Conservation (phyloP, 2,113 vertebrate genomes). For the Aspidoscelis tigris region DNA sequence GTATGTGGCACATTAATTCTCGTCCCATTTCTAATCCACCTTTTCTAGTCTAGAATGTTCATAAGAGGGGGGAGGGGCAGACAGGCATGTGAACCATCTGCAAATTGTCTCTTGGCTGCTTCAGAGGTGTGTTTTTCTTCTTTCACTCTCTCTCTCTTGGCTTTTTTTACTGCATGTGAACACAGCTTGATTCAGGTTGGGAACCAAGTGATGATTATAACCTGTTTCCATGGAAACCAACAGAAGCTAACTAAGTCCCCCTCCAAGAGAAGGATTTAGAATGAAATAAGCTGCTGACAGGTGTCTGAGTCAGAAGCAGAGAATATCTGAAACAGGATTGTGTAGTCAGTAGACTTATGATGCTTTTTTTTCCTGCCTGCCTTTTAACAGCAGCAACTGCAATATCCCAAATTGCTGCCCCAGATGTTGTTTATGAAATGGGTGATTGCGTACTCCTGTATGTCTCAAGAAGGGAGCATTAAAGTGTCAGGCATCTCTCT, state of each 20-base stretch:
- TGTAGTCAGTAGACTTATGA: background rate
- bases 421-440: slow-evolving; percentile 38
- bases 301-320: slow-evolving; percentile 8
- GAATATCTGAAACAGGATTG: background rate
- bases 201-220: background rate
- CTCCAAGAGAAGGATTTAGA: slow-evolving; percentile 18
- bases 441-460: slow-evolving; percentile 29
- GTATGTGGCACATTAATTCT: too few relatives aligned
- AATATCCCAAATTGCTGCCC: background rate
- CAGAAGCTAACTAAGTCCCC: background rate
- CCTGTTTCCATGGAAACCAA: slow-evolving; percentile 27
- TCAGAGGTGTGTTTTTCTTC: too few relatives aligned
- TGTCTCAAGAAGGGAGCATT: slow-evolving; percentile 33
- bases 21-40: too few relatives aligned
- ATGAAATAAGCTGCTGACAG: slow-evolving; percentile 8
- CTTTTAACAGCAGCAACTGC: slow-evolving; percentile 8
- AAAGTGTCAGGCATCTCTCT: slow-evolving; percentile 26
- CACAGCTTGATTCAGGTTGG: background rate
- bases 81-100: too few relatives aligned
- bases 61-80: too few relatives aligned
- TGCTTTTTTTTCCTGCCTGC: background rate
- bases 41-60: too few relatives aligned
- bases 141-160: too few relatives aligned
- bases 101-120: too few relatives aligned
- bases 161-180: too few relatives aligned